Evolutionary conservation across 2,888 invertebrate genomes (phyloP).

Genomic region (Cylindroiulus punctatus): DNA sequence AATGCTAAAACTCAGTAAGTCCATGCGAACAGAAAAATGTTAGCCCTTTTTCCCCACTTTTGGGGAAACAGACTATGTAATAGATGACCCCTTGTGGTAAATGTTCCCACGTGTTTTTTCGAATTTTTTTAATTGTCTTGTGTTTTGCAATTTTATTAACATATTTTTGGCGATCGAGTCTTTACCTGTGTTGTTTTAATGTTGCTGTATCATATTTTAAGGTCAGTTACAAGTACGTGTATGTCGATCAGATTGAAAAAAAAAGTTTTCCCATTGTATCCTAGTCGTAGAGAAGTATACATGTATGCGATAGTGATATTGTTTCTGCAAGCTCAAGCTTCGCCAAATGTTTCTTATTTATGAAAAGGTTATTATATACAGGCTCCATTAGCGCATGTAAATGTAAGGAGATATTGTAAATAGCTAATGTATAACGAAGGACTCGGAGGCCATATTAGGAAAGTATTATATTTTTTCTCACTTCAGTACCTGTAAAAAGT

Average conservation of each 20-base stretch:
- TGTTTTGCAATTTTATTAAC: background rate
- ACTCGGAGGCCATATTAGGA: conserved; percentile 25
- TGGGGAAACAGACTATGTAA: background rate
- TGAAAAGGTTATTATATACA: conserved; percentile 5
- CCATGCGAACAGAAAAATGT: background rate
- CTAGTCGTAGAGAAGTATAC: conserved; percentile 39
- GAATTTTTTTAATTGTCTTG: background rate
- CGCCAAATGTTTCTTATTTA: background rate
- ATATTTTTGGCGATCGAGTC: background rate
- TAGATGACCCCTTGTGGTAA: background rate
- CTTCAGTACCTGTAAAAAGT: conserved; percentile 39
- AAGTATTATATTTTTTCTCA: conserved; percentile 43
- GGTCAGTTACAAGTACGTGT: background rate
- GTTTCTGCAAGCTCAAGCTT: background rate
- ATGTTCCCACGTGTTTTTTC: background rate
- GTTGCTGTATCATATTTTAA: background rate
- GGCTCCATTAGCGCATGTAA: background rate
- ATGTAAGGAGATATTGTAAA: conserved; percentile 41
- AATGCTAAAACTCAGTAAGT: background rate
- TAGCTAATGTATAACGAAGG: background rate
- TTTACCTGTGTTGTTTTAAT: background rate
- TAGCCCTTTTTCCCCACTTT: background rate
- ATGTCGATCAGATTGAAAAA: background rate
- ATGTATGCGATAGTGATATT: conserved; percentile 14
- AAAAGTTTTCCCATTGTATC: background rate